Base-by-base conservation (phyloP, 2,113 vertebrate genomes). In the Dipodomys ordii region DNA sequence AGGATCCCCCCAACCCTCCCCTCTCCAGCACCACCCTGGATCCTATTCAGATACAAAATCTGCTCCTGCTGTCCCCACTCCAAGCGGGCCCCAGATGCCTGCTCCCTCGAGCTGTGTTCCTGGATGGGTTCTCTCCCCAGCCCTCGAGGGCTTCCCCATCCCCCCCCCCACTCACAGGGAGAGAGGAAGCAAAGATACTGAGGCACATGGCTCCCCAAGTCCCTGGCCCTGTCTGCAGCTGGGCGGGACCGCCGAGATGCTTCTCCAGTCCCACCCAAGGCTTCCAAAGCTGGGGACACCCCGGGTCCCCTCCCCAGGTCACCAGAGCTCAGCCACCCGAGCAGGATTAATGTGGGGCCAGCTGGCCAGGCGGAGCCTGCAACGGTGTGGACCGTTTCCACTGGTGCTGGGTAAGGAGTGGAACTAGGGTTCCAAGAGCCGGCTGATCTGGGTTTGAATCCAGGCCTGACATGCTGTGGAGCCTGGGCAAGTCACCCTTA, bases 151-250 rank as follows among this genome's bases (percentile, higher is more conserved):
- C 20, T 6, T 39, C 27, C n/a, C 22, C 49, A 49, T 12, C 9
- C 11, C 80, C 46, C n/a, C 4, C 76, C 62, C 13, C 39, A 39
- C 39, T 79, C 49, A 39, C 2, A 19, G 35, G 83, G 68, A 57
- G 20, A 64, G 60, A 60, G 30, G 30, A 83, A 23, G 13, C 0
- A 0, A 68, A 28, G 44, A 44, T 6, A 0, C 4, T 0, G 0
- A 69, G 65, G 57, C 13, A 3, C 15, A 57, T n/a, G 25, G 35
- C 16, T 15, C 35, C 39, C 3, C 53, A 57, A 57, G 49, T 53
- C 49, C 49, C 49, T 13, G 8, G 49, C 49, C 49, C 49, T 13
- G 8, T 53, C 12, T 9, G 49, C 49, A 53, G 49, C 49, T 12
- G 9, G 12, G 49, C 9, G 12, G 49, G 49, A 13, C 49, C 49